Base-by-base conservation (phyloP, 2,113 vertebrate genomes). In the Pseudorectes ferrugineus region DNA sequence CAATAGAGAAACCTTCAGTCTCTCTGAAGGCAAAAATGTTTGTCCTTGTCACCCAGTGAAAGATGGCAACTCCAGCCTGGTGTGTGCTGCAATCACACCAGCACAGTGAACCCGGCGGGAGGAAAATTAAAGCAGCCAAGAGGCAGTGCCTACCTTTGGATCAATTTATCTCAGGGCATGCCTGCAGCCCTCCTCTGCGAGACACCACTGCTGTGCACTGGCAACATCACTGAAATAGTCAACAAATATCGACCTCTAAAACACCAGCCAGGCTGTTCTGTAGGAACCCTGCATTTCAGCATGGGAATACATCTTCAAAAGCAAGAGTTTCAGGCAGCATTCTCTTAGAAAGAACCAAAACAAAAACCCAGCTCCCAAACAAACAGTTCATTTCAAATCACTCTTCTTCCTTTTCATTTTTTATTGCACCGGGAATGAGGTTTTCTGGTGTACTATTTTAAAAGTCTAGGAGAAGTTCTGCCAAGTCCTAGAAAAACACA, bases 401-500 rank as follows among this genome's bases (percentile, higher is more conserved):
- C 25, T 92, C 83, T 91, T 94, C 77, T 74, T 89, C 66, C 77
- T 62, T 91, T 89, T 87, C 51, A 7, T 71, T 95, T 92, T 75
- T 62, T 91, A 81, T 43, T 88, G 79, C 59, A 95, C 22, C 24
- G 84, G 72, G 76, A 85, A 88, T 42, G n/a, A 89, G 76, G 11
- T 90, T 87, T 96, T 96, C 77, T 38, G 5, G 52, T 72, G 81
- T 79, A 52, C 80, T 94, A 61, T 84, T 96, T 96, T 76, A 76
- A 68, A 94, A 95, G 78, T 54, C 33, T 38, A 57, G 22, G 48
- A 74, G 45, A 89, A 83, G 73, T 88, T 68, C 83, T 97, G 94
- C 93, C 94, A 97, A 95, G 59, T 89, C 38, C 40, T 63, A 91
- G 93, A 52, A 94, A 94, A 95, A 77, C 40, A 92, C 38, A 92